Percentiles rank a stretch among this genome's conserved stretches.
Evolutionary conservation across 2,888 invertebrate genomes (phyloP).

Genomic region (Deilephila elpenor): DNA sequence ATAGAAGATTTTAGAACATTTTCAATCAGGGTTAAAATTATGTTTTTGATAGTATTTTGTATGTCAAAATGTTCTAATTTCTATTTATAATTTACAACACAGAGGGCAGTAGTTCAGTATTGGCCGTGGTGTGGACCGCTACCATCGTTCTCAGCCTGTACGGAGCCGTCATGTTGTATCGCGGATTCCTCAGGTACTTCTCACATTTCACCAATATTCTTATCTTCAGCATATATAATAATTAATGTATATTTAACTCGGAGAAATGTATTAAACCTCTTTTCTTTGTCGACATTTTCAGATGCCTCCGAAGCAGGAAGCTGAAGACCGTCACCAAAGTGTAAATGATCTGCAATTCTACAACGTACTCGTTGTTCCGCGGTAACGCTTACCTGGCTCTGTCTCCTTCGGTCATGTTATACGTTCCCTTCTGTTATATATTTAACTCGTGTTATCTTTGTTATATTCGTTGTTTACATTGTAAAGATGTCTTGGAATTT

Average conservation of each 20-base stretch:
- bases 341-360: constrained; percentile 49
- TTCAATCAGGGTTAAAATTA: no score
- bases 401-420: constrained; percentile 26
- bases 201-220: not conserved
- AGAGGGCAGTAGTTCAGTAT: constrained; percentile 72
- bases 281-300: constrained; percentile 43
- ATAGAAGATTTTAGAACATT: no score
- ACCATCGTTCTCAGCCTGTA: constrained; percentile 71
- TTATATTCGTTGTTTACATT: constrained; percentile 16
- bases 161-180: constrained; percentile 69
- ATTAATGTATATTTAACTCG: no score
- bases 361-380: constrained; percentile 22
- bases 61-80: no score
- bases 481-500: constrained; percentile 10
- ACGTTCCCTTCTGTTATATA: constrained; percentile 41
- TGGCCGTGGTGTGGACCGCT: constrained; percentile 74
- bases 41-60: no score
- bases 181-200: constrained; percentile 62
- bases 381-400: constrained; percentile 37
- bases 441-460: constrained; percentile 35
- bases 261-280: not conserved
- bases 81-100: constrained; percentile 34
- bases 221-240: not conserved
- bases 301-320: constrained; percentile 73
- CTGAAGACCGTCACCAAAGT: constrained; percentile 77